phyloP scores from a whole-genome alignment of 1,140 invertebrate species.

The Scaptomyza montana region DNA sequence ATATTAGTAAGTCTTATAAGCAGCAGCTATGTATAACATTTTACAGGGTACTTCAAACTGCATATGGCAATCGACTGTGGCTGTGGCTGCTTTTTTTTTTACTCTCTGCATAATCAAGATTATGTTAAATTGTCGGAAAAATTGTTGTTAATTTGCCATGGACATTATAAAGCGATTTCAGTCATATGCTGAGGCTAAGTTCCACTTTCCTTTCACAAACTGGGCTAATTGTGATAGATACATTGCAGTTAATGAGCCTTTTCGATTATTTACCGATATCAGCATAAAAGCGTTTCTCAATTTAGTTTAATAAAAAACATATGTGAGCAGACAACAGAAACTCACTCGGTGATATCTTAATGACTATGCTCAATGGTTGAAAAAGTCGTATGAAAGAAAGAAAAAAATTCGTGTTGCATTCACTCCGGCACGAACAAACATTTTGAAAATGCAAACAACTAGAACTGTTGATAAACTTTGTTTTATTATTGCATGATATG shows the following conservation, averaged over 20 bases:
- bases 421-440: no score
- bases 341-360: constrained; percentile 16
- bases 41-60: constrained; percentile 31
- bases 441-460: no score
- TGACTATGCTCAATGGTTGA: neutral
- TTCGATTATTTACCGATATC: constrained; percentile 30
- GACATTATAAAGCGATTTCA: constrained; percentile 77
- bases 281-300: constrained; percentile 15
- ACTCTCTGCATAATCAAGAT: constrained; percentile 74
- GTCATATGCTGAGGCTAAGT: constrained; percentile 36
- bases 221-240: constrained; percentile 72
- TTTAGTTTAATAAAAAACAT: neutral
- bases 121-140: constrained; percentile 81
- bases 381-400: no score
- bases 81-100: constrained; percentile 19
- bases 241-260: constrained; percentile 55
- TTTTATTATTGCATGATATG: no score
- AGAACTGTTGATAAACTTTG: no score
- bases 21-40: no score
- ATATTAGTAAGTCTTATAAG: no score
- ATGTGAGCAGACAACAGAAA: neutral
- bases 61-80: neutral
- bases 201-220: constrained; percentile 70
- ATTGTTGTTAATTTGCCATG: constrained; percentile 79
- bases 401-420: no score